phyloP scores from a whole-genome alignment of 2,888 invertebrate species.

The Aleiodes alternator region DNA sequence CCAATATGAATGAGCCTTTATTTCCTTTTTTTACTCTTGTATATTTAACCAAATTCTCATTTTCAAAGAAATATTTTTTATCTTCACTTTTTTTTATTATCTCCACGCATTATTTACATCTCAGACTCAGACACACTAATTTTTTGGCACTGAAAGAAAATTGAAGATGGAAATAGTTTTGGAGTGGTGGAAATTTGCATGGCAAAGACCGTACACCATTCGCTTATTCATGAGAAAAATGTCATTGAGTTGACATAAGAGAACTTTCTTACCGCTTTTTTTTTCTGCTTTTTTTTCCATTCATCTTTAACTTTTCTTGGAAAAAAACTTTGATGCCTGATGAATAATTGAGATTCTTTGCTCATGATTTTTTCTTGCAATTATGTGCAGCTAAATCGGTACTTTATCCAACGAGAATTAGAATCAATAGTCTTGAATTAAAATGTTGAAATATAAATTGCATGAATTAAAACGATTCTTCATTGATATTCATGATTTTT shows the following conservation, averaged over 20 bases:
- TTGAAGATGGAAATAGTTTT: constrained; percentile 40
- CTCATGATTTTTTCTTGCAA: not conserved
- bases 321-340: too few relatives aligned
- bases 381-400: not conserved
- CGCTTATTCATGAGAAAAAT: constrained; percentile 41
- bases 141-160: constrained; percentile 10
- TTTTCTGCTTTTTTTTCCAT: not conserved
- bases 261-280: constrained; percentile 3
- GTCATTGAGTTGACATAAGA: constrained; percentile 15
- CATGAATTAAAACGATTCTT: too few relatives aligned
- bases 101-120: constrained; percentile 9
- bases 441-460: too few relatives aligned
- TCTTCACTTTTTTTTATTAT: constrained; percentile 6
- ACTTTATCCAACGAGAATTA: too few relatives aligned
- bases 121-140: constrained; percentile 15
- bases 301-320: not conserved
- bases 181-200: constrained; percentile 39
- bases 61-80: too few relatives aligned
- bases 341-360: not conserved
- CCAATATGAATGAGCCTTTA: too few relatives aligned
- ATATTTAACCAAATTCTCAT: too few relatives aligned
- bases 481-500: too few relatives aligned
- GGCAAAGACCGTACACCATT: constrained; percentile 30
- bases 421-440: not conserved
- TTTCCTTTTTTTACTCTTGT: too few relatives aligned